A percentile compares a stretch with the other conserved stretches of the same genome.
phyloP scores from a whole-genome alignment of 2,797 vertebrate species.

The Rhynchotus rufescens region DNA sequence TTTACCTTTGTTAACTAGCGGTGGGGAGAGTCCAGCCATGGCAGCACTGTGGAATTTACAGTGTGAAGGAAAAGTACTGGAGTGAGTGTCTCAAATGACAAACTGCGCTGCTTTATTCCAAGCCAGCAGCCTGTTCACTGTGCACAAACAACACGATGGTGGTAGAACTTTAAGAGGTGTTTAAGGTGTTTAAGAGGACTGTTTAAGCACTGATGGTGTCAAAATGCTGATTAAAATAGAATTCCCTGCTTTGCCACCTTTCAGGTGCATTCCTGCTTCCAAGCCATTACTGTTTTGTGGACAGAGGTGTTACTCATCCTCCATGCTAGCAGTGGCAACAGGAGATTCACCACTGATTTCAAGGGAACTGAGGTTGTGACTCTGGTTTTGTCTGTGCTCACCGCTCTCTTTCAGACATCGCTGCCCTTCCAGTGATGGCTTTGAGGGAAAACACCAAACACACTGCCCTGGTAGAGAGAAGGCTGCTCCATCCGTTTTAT shows the following conservation, averaged over 20 bases:
- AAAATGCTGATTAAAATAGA: neutral
- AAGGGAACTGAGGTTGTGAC: neutral
- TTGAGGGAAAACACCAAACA: neutral
- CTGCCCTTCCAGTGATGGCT: neutral
- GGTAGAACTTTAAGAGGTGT: neutral
- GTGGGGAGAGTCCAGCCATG: neutral
- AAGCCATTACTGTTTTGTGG: neutral
- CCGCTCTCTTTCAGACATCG: neutral
- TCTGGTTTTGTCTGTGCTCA: neutral
- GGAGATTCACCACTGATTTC: neutral
- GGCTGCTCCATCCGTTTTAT: neutral
- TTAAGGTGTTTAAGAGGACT: neutral
- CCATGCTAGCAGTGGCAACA: rapidly evolving
- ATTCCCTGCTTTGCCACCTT: neutral
- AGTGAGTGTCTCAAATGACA: neutral
- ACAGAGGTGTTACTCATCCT: neutral
- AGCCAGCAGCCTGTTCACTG: neutral
- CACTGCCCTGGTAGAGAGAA: neutral
- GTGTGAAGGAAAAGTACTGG: neutral
- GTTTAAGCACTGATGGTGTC: neutral
- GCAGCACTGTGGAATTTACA: neutral
- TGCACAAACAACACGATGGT: neutral
- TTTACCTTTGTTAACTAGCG: neutral
- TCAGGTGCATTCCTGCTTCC: neutral
- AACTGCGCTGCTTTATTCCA: neutral